Conservation (phyloP, 92 coral and sea anemone species). For the Siderastrea radians region DNA sequence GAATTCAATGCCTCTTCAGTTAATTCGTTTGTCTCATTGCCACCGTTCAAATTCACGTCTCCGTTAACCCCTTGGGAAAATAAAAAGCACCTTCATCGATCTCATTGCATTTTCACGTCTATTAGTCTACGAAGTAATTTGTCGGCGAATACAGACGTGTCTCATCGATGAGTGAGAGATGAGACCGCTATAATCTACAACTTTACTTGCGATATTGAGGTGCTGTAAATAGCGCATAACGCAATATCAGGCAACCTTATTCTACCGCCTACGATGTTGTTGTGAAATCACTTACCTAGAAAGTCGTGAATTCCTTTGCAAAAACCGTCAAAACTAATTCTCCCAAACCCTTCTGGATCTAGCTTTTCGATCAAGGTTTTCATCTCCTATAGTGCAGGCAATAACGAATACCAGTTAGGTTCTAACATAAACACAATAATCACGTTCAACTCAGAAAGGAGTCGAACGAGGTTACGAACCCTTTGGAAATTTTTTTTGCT, state of each 20-base stretch:
- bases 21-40: conserved; percentile 28
- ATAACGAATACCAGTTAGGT: conserved; percentile 16
- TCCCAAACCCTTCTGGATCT: conserved; percentile 94
- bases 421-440: neutral
- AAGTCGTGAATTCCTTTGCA: conserved; percentile 94
- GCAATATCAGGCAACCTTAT: conserved; percentile 10
- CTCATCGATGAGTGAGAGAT: neutral
- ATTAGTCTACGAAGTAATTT: neutral
- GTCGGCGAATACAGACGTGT: neutral
- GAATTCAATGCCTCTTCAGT: conserved; percentile 11
- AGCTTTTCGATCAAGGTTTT: conserved; percentile 83
- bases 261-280: conserved; percentile 8
- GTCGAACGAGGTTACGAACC: conserved; percentile 6
- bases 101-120: neutral
- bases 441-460: neutral
- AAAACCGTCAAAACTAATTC: conserved; percentile 90
- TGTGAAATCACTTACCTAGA: conserved; percentile 73
- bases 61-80: conserved; percentile 59
- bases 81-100: neutral
- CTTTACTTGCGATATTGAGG: neutral
- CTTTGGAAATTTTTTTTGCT: neutral
- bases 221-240: neutral
- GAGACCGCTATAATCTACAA: neutral
- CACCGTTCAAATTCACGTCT: conserved; percentile 36
- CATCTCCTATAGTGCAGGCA: conserved; percentile 77